A percentile compares a stretch with the other conserved stretches of the same genome.
phyloP scores from a whole-genome alignment of 2,797 vertebrate species.

The Falco rusticolus region DNA sequence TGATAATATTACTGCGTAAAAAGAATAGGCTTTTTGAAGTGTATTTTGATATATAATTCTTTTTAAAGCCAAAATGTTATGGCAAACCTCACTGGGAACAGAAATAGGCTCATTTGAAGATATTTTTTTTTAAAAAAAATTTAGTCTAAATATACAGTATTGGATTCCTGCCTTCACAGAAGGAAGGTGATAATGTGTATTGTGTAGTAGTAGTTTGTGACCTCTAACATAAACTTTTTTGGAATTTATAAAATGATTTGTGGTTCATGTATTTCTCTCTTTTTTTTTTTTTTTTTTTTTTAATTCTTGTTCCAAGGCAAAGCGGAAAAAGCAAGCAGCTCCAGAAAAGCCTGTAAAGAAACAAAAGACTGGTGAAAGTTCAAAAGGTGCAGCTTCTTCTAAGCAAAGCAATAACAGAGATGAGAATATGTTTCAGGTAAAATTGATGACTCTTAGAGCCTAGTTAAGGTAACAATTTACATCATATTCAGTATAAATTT shows the following conservation, averaged over 20 bases:
- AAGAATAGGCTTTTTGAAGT: neutral
- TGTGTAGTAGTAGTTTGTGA: neutral
- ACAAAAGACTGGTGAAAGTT: constrained; percentile 92
- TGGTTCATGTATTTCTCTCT: neutral
- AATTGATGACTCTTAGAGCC: neutral
- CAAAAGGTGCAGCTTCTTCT: constrained; percentile 87
- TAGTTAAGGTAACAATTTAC: neutral
- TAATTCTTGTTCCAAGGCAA: neutral
- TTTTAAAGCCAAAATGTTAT: neutral
- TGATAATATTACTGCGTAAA: neutral
- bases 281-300: too few relatives aligned
- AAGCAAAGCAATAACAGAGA: constrained; percentile 84
- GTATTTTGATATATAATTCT: neutral
- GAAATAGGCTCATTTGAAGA: neutral
- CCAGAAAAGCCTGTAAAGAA: constrained; percentile 92
- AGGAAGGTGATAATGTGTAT: neutral
- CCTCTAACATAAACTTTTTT: neutral
- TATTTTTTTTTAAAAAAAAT: neutral
- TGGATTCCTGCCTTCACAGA: neutral
- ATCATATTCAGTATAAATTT: neutral
- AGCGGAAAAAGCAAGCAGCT: constrained; percentile 20
- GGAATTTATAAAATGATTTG: neutral
- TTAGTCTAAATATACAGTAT: neutral
- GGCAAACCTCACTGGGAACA: neutral
- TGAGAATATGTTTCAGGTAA: constrained; percentile 96